These are phyloP conservation scores for Helicoverpa armigera DNA, from an alignment of 1,140 invertebrate species.

Conservation along the genomic window DNA sequence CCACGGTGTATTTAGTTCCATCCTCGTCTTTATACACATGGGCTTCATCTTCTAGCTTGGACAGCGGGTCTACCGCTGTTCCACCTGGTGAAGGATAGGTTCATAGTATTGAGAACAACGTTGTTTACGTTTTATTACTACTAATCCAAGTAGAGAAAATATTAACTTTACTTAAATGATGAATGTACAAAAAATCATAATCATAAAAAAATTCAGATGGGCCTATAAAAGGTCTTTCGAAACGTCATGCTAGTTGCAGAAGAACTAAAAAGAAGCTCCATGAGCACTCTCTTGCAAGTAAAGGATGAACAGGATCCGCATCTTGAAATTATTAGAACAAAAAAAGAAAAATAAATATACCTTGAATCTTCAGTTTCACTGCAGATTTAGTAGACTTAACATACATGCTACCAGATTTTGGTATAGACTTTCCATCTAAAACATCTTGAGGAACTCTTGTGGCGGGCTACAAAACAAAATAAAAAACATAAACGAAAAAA, in stretches of 20 bases:
- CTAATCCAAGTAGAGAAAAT: no score
- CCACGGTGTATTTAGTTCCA: constrained; percentile 91
- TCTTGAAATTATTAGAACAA: no score
- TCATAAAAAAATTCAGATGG: no score
- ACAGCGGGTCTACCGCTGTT: constrained; percentile 96
- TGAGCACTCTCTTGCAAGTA: no score
- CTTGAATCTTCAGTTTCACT: constrained; percentile 94
- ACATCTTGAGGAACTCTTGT: constrained; percentile 87
- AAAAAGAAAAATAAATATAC: constrained; percentile 64
- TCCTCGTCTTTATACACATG: constrained; percentile 91
- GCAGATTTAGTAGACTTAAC: constrained; percentile 88
- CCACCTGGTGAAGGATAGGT: constrained; percentile 86
- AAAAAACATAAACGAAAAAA: constrained; percentile 46
- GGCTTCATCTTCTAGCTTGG: constrained; percentile 91
- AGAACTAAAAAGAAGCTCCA: no score
- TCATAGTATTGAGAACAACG: not conserved
- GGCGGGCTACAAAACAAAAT: constrained; percentile 81
- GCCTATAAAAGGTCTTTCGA: no score
- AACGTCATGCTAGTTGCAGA: no score
- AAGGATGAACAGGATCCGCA: no score
- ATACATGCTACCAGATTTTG: constrained; percentile 89
- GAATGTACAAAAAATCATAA: no score
- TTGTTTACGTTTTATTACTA: no score
- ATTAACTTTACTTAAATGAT: no score
- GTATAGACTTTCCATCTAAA: constrained; percentile 86